Percentiles rank a stretch among this genome's conserved stretches.
These are phyloP conservation scores for Naja naja DNA, from an alignment of 2,113 vertebrate species.

Conservation along the genomic window DNA sequence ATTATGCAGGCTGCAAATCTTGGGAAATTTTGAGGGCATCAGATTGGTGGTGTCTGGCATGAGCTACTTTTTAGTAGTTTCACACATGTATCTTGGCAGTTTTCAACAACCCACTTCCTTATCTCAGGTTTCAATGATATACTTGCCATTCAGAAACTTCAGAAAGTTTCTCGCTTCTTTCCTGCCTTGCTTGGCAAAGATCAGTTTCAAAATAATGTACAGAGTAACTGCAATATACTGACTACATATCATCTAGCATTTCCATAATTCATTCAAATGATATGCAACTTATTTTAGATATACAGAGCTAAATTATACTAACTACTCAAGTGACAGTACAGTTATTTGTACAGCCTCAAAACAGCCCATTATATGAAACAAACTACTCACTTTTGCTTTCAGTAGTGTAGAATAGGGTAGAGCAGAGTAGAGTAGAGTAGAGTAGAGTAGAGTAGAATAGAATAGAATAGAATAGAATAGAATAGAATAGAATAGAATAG, in stretches of 20 bases:
- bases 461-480: accelerated
- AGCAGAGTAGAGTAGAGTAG: accelerated
- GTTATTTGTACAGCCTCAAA: neutral
- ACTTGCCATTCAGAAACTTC: neutral
- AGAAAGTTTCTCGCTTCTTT: neutral
- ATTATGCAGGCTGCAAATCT: neutral
- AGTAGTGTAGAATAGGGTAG: no score
- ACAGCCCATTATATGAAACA: no score
- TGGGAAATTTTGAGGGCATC: neutral
- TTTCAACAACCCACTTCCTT: neutral
- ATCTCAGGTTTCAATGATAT: neutral
- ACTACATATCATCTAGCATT: neutral
- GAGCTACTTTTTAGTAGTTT: neutral
- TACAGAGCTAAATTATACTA: neutral
- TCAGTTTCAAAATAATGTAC: neutral
- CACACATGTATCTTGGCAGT: neutral
- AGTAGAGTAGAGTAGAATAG: no score
- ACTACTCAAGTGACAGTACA: neutral
- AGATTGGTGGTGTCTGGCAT: neutral
- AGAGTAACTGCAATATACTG: neutral
- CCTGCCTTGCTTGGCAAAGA: neutral
- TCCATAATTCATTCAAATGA: neutral
- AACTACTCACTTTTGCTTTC: neutral
- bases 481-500: neutral
- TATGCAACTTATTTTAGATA: neutral